Evolutionary conservation across 2,113 vertebrate species (phyloP).

Genomic region (Deroptyus accipitrinus): DNA sequence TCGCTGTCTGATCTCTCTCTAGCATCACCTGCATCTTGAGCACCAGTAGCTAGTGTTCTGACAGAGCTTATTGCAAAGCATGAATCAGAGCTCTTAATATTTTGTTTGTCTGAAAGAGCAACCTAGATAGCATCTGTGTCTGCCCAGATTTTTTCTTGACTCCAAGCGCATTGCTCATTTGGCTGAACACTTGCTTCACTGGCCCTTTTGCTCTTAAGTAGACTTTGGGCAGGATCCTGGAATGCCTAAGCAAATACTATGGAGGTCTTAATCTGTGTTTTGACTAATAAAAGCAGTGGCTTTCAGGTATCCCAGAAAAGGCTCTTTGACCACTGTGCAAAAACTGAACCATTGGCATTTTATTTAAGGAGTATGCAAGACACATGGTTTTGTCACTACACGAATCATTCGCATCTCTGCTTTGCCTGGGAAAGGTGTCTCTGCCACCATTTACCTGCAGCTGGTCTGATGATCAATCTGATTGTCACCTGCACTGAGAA

Average conservation of each 20-base stretch:
- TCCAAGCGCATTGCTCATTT: not conserved
- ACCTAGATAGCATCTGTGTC: not conserved
- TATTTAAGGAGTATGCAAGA: not conserved
- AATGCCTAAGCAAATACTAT: not conserved
- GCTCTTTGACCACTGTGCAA: not conserved
- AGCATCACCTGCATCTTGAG: not conserved
- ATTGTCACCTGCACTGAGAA: not conserved
- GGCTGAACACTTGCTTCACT: not conserved
- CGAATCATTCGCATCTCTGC: not conserved
- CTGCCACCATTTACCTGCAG: not conserved
- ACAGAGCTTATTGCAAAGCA: not conserved
- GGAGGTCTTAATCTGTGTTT: conserved; percentile 9
- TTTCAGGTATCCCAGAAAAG: not conserved
- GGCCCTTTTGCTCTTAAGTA: not conserved
- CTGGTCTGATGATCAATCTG: not conserved
- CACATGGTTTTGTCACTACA: not conserved
- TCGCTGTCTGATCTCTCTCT: not conserved
- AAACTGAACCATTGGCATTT: not conserved
- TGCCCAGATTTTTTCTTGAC: not conserved
- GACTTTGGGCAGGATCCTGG: not conserved
- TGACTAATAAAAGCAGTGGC: not conserved
- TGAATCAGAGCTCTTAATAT: not conserved
- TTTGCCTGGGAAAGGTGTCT: not conserved
- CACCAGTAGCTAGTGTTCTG: not conserved
- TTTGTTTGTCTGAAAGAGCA: not conserved